phyloP scores from a whole-genome alignment of 2,797 vertebrate genomes.

The Todus mexicanus region DNA sequence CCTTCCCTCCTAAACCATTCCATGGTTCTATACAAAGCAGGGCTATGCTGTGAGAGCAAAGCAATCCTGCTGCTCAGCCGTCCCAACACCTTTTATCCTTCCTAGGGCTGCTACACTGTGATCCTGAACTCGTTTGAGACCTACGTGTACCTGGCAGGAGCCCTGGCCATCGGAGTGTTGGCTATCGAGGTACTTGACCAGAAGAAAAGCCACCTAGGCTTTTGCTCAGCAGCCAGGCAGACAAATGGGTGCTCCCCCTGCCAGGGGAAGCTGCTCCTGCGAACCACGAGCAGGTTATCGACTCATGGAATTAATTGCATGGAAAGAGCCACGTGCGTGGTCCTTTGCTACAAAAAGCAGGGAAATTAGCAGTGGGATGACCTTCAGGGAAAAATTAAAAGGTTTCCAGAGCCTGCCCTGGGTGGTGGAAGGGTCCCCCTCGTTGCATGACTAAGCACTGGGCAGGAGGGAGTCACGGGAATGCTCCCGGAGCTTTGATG shows the following conservation, averaged over 20 bases:
- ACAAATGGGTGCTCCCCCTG: background rate
- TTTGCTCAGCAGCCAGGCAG: background rate
- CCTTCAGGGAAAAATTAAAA: background rate
- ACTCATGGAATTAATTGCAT: background rate
- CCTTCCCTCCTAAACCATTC: background rate
- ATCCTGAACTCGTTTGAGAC: slow-evolving; percentile 89
- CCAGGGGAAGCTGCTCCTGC: background rate
- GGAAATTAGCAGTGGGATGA: rapidly evolving
- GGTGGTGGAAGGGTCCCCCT: too few relatives aligned
- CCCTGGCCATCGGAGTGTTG: slow-evolving; percentile 87
- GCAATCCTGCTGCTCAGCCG: background rate
- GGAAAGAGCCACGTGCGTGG: background rate
- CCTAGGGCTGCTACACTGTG: slow-evolving; percentile 90
- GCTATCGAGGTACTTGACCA: slow-evolving; percentile 84
- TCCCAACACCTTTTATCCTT: background rate
- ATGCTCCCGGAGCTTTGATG: rapidly evolving
- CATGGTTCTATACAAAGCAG: background rate
- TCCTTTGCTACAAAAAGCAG: background rate
- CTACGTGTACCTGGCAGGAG: slow-evolving; percentile 90
- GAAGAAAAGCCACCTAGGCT: background rate
- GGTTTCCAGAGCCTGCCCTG: background rate
- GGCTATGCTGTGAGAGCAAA: background rate
- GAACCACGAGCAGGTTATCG: background rate
- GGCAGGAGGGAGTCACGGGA: background rate
- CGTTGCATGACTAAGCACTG: background rate